phyloP scores from a whole-genome alignment of 2,888 invertebrate species.

The Xylota sylvarum region DNA sequence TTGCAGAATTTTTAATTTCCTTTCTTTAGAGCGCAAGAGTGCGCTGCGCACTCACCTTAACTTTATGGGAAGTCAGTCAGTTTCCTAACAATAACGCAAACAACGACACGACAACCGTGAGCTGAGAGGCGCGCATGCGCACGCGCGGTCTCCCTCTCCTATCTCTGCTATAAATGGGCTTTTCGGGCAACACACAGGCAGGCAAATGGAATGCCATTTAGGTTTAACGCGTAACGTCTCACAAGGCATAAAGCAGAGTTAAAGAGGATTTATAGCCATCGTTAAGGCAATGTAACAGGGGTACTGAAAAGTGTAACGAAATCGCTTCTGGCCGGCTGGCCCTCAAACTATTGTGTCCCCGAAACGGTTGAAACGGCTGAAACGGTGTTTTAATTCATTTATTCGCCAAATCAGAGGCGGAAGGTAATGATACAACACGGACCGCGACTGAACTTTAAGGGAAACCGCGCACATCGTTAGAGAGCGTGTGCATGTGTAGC shows the following conservation, averaged over 20 bases:
- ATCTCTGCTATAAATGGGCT: slow-evolving; percentile 65
- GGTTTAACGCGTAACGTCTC: slow-evolving; percentile 52
- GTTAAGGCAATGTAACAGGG: slow-evolving; percentile 56
- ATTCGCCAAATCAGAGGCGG: slow-evolving; percentile 66
- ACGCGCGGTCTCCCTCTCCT: not conserved
- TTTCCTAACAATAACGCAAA: slow-evolving; percentile 31
- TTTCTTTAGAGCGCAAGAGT: not conserved
- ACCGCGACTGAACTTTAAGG: slow-evolving; percentile 27
- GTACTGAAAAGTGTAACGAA: slow-evolving; percentile 72
- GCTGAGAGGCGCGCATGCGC: slow-evolving; percentile 2
- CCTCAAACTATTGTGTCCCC: slow-evolving; percentile 59
- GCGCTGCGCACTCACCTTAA: slow-evolving; percentile 38
- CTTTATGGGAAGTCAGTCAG: slow-evolving; percentile 48
- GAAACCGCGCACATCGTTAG: slow-evolving; percentile 60
- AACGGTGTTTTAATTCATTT: slow-evolving; percentile 71
- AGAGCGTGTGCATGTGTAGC: slow-evolving; percentile 12
- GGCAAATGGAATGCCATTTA: slow-evolving; percentile 69
- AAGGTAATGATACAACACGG: slow-evolving; percentile 44
- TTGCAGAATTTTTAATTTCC: slow-evolving; percentile 61
- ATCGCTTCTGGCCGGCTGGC: slow-evolving; percentile 56
- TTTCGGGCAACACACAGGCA: slow-evolving; percentile 42
- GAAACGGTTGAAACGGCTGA: slow-evolving; percentile 43
- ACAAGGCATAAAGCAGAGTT: slow-evolving; percentile 39
- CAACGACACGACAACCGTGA: slow-evolving; percentile 7
- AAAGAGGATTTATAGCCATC: slow-evolving; percentile 75